Percentiles rank a stretch among this genome's conserved stretches.
Conservation (phyloP, 1,140 invertebrate genomes). For the Pseudomyrmex gracilis region DNA sequence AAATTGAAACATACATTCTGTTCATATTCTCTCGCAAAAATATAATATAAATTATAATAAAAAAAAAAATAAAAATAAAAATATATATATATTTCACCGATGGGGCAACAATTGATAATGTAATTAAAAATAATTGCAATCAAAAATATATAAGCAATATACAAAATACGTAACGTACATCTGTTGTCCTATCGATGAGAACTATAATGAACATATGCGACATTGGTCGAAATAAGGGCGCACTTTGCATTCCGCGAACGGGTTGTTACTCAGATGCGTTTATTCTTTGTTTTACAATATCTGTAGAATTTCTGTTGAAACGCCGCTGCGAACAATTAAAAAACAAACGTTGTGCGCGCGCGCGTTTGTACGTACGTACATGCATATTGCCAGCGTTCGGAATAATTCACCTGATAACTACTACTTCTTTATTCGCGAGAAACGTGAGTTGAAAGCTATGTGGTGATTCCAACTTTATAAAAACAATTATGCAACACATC, state of each 20-base stretch:
- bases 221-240: not conserved
- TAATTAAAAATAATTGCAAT: too few relatives aligned
- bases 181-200: conserved; percentile 1
- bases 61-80: too few relatives aligned
- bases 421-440: conserved; percentile 11
- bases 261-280: not conserved
- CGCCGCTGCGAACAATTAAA: conserved; percentile 14
- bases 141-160: not conserved
- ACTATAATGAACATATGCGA: too few relatives aligned
- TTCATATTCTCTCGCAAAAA: too few relatives aligned
- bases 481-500: conserved; percentile 45
- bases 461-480: conserved; percentile 48
- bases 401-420: conserved; percentile 1
- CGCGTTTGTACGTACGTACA: not conserved
- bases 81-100: too few relatives aligned
- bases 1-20: too few relatives aligned
- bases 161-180: not conserved
- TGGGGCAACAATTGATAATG: too few relatives aligned
- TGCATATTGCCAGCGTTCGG: not conserved
- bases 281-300: not conserved
- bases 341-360: not conserved
- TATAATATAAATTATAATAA: too few relatives aligned
- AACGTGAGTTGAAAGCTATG: conserved; percentile 41
- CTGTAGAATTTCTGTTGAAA: not conserved
- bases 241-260: conserved; percentile 11